phyloP scores from a whole-genome alignment of 1,140 invertebrate species.

The Brachystomella parvula region DNA sequence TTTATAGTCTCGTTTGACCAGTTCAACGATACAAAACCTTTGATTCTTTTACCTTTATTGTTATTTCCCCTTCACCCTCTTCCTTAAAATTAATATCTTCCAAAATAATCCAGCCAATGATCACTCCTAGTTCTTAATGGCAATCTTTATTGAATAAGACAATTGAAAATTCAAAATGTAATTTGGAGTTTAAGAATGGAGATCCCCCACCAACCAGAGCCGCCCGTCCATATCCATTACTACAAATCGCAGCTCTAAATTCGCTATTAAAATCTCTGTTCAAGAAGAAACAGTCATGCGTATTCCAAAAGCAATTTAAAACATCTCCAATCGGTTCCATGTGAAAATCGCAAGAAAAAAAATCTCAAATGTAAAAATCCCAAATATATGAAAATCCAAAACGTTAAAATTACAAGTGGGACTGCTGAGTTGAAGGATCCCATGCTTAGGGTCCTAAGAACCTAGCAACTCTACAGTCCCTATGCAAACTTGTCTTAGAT shows the following conservation, averaged over 20 bases:
- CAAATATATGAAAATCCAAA: too few relatives aligned
- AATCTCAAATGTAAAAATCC: too few relatives aligned
- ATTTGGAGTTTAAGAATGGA: not conserved
- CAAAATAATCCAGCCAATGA: not conserved
- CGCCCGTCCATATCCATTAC: not conserved
- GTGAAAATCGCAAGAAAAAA: too few relatives aligned
- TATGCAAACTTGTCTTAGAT: too few relatives aligned
- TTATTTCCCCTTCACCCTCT: too few relatives aligned
- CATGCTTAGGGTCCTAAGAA: too few relatives aligned
- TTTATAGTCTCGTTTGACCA: conserved; percentile 33
- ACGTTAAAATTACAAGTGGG: too few relatives aligned
- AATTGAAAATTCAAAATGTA: not conserved
- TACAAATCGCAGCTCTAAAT: not conserved
- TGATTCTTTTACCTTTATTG: not conserved
- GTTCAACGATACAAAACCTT: not conserved
- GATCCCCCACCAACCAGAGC: not conserved
- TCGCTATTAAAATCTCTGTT: not conserved
- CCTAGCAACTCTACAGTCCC: too few relatives aligned
- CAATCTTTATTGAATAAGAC: conserved; percentile 22
- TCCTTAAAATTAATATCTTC: too few relatives aligned
- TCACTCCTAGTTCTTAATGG: not conserved
- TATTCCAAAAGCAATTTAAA: too few relatives aligned
- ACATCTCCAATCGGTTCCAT: too few relatives aligned
- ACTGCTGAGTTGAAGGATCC: too few relatives aligned
- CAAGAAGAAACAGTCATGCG: not conserved